phyloP scores from a whole-genome alignment of 2,797 vertebrate genomes.

The Falco naumanni region DNA sequence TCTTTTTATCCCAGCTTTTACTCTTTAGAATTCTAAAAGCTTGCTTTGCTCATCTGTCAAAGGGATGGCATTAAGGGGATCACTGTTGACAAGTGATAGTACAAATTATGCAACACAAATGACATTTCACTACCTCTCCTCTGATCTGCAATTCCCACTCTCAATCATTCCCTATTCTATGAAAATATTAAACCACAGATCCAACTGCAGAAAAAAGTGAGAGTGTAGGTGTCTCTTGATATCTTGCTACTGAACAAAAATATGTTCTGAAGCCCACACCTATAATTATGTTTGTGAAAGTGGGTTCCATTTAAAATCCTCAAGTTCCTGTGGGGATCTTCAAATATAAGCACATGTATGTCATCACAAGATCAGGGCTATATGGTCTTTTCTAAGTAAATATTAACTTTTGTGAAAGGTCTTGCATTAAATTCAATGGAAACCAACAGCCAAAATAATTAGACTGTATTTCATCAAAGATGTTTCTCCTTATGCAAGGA shows the following conservation, averaged over 20 bases:
- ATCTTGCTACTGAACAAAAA: constrained; percentile 46
- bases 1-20: constrained; percentile 76
- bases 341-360: neutral
- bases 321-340: neutral
- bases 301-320: neutral
- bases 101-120: constrained; percentile 82
- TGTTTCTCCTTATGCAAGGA: neutral
- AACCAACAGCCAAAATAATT: neutral
- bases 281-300: constrained; percentile 52
- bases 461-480: neutral
- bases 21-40: constrained; percentile 77
- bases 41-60: constrained; percentile 76
- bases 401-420: neutral
- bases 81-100: constrained; percentile 81
- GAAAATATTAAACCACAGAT: constrained; percentile 66
- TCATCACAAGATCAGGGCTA: neutral
- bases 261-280: constrained; percentile 41
- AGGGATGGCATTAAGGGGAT: constrained; percentile 78
- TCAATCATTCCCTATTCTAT: constrained; percentile 72
- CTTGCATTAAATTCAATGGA: neutral
- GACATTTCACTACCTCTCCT: constrained; percentile 77
- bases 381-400: neutral
- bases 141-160: constrained; percentile 77
- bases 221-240: constrained; percentile 10
- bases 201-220: constrained; percentile 38